phyloP scores from a whole-genome alignment of 2,888 invertebrate species.

The Theretra japonica region DNA sequence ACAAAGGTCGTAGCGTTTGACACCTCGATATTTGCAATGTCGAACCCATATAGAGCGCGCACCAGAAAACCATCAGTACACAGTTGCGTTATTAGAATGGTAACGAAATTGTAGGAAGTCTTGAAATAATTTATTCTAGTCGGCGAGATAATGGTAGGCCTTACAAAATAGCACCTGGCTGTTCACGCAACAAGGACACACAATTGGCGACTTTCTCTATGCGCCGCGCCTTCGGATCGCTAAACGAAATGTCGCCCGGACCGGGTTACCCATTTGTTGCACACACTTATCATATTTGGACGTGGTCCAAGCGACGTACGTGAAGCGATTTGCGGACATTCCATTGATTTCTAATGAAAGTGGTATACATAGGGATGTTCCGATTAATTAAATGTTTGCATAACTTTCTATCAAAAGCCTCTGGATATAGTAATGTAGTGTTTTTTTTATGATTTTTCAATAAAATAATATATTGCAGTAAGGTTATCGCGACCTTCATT shows the following conservation, averaged over 20 bases:
- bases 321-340: slow-evolving; percentile 42
- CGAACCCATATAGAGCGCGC: not conserved
- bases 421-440: not conserved
- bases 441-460: no score
- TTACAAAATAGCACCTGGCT: slow-evolving; percentile 35
- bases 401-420: not conserved
- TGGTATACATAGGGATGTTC: slow-evolving; percentile 14
- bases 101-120: slow-evolving; percentile 14
- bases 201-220: slow-evolving; percentile 70
- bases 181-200: slow-evolving; percentile 64
- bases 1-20: not conserved
- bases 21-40: not conserved
- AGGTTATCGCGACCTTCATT: no score
- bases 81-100: slow-evolving; percentile 7
- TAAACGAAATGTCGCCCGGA: slow-evolving; percentile 64
- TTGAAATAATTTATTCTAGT: slow-evolving; percentile 1
- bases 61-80: not conserved
- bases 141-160: slow-evolving; percentile 6
- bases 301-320: slow-evolving; percentile 49
- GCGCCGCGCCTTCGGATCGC: slow-evolving; percentile 55
- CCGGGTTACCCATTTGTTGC: slow-evolving; percentile 73
- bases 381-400: slow-evolving; percentile 29
- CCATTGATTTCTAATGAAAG: slow-evolving; percentile 31
- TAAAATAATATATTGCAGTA: no score
- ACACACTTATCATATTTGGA: slow-evolving; percentile 58